Evolutionary conservation across 1,140 invertebrate genomes (phyloP).

Genomic region (Apis cerana): DNA sequence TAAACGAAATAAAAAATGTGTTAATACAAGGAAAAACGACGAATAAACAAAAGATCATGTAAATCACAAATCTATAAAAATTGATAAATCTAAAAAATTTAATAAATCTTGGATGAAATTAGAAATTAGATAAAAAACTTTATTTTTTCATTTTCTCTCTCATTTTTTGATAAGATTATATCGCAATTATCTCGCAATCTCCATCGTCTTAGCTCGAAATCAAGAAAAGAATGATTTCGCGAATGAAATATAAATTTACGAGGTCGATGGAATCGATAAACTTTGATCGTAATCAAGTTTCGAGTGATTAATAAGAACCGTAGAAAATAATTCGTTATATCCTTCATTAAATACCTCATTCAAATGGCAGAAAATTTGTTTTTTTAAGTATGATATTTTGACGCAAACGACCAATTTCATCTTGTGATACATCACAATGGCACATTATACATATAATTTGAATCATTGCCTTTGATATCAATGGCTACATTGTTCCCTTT

Average conservation of each 20-base stretch:
- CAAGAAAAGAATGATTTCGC: not conserved
- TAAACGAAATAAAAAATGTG: no score
- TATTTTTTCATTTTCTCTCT: no score
- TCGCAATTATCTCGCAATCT: constrained; percentile 28
- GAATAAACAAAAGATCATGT: no score
- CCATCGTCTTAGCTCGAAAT: not conserved
- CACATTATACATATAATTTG: not conserved
- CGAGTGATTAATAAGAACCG: not conserved
- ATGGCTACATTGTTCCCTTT: not conserved
- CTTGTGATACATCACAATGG: no score
- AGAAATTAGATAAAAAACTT: no score
- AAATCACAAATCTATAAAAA: no score
- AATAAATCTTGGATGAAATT: no score
- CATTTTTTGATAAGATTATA: not conserved
- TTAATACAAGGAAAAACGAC: no score
- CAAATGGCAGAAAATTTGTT: no score
- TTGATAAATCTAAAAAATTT: no score
- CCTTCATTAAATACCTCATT: not conserved
- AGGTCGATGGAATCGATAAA: not conserved
- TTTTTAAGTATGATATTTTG: no score
- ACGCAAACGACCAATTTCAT: not conserved
- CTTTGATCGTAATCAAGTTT: not conserved
- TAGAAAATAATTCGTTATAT: not conserved
- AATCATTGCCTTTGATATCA: not conserved
- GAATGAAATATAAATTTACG: constrained; percentile 30